Evolutionary conservation across 2,797 vertebrate genomes (phyloP), one percentile per base, ranked within the genome.

Genomic region (Anguilla anguilla): DNA sequence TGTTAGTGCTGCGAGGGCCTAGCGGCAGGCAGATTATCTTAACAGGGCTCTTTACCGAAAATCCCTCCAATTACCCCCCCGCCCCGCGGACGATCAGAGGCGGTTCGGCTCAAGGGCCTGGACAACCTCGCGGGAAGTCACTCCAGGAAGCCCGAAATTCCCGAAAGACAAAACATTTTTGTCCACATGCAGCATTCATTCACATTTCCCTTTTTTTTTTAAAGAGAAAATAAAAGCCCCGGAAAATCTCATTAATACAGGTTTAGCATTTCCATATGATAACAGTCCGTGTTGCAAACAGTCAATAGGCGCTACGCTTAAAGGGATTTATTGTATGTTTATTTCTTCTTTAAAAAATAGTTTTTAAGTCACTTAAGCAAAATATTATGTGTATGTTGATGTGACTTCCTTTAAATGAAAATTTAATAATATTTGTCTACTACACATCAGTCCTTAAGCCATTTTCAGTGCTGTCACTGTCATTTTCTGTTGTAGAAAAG

Each of bases 1-100:
- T 95, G 94, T 94, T 92, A 93, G 93, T 92, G 89, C 92, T 92
- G 89, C 88, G 92, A 92, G 92, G 94, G 92, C 90, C 67, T 87
- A 87, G 22, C 88, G 17, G 51, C 39, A 39, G 11, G 67, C 74
- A 89, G 89, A 91, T 92, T 94, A 93, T 93, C 93, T 93, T 89
- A 90, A 92, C 91, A 93, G 92, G 91, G 88, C 90, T 86, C 35
- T 6, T 84, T 64, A 64, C 59, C 92, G 89, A 82, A 92, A 92
- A 90, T 87, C 39, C 15, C 77, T 49, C 77, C 77, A 81, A 81
- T 81, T 81, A 81, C 43, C 19, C 53, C n/a, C n/a, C 53, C 13
- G 28, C 35, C 3, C 35, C 5, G 35, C 15, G 4, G 13, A 79
- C 39, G 0, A 43, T 79, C 39, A 22, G 77, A 81, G 22, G 77